phyloP scores from a whole-genome alignment of 2,113 vertebrate species.

The mouse (Mus musculus) region DNA sequence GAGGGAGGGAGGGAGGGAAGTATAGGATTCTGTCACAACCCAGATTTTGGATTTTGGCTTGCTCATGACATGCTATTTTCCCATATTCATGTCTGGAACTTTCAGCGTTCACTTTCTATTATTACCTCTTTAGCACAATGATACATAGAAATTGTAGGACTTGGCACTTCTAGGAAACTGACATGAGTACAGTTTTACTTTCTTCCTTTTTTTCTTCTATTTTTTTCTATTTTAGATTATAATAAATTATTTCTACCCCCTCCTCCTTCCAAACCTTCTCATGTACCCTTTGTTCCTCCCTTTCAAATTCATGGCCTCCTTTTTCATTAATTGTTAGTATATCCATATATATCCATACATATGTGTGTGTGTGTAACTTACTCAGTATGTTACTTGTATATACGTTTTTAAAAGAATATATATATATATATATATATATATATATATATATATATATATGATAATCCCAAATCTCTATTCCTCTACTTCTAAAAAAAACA shows the following conservation, averaged over 20 bases:
- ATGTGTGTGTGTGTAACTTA: background rate
- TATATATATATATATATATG: background rate
- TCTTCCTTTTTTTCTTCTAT: background rate
- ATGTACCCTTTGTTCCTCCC: background rate
- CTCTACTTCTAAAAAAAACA: background rate
- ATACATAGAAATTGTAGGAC: background rate
- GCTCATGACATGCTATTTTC: background rate
- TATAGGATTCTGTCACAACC: background rate
- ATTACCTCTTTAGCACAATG: background rate
- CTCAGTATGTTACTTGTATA: too few species aligned
- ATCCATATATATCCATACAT: background rate
- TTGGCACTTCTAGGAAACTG: background rate
- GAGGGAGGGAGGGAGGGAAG: too few species aligned
- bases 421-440: background rate
- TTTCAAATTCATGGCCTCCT: background rate
- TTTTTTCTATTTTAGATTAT: background rate
- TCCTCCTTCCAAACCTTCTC: background rate
- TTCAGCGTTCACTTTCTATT: background rate
- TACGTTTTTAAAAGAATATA: too few species aligned
- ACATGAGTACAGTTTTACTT: background rate
- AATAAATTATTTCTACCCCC: background rate
- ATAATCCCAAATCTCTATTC: background rate
- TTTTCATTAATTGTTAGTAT: background rate
- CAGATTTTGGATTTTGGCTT: background rate
- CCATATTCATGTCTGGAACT: background rate